These are phyloP conservation scores for Natrix natrix DNA, from an alignment of 2,797 vertebrate genomes.

Conservation along the genomic window DNA sequence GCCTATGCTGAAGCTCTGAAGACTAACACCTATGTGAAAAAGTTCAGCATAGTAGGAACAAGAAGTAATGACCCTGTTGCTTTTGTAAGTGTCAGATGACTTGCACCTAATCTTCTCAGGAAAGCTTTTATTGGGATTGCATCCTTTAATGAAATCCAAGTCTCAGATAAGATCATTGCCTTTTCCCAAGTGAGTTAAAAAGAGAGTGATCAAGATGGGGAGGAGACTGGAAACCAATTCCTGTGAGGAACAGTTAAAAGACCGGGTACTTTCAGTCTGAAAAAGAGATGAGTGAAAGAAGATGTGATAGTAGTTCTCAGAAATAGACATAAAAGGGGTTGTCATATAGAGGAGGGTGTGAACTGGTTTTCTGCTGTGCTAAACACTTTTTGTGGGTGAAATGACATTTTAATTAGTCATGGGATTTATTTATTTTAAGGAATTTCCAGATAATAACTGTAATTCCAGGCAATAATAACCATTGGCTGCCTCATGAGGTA, in stretches of 20 bases:
- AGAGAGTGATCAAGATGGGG: neutral
- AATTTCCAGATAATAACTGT: neutral
- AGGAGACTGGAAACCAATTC: neutral
- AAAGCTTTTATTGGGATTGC: constrained; percentile 15
- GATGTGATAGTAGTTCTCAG: neutral
- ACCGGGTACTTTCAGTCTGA: neutral
- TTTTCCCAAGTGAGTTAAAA: neutral
- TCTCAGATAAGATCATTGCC: neutral
- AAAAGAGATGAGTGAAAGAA: neutral
- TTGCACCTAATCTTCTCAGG: fast-evolving
- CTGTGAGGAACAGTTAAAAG: neutral
- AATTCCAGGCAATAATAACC: neutral
- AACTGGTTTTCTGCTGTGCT: neutral
- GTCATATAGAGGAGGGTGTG: neutral
- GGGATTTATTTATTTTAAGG: neutral
- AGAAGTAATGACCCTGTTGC: constrained; percentile 94
- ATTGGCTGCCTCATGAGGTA: neutral
- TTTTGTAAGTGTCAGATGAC: constrained; percentile 77
- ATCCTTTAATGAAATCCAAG: neutral
- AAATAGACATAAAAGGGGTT: neutral
- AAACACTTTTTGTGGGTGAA: neutral
- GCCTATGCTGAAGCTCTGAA: constrained; percentile 89
- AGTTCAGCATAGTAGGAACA: constrained; percentile 94
- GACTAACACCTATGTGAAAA: constrained; percentile 86
- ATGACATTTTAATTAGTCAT: neutral